phyloP scores from a whole-genome alignment of 2,113 vertebrate genomes.

The Nasalis larvatus region DNA sequence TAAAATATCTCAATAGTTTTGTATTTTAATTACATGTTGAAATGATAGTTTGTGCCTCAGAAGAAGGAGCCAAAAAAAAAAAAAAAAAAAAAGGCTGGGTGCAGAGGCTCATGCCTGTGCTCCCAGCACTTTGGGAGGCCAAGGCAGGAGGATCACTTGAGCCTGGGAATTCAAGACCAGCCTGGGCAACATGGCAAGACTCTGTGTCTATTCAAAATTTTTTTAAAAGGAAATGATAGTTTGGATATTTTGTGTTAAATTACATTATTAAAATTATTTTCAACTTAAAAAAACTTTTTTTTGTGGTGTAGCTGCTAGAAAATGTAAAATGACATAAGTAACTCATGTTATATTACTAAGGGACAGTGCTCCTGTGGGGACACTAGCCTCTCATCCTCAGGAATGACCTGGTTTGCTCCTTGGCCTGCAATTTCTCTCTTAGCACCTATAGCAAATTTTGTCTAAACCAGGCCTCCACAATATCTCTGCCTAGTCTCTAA shows the following conservation, averaged over 20 bases:
- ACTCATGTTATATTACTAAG: neutral
- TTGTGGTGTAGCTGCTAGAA: neutral
- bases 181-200: too few relatives aligned
- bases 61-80: too few relatives aligned
- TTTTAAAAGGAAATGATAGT: neutral
- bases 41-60: neutral
- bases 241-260: neutral
- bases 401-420: neutral
- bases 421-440: neutral
- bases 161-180: too few relatives aligned
- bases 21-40: neutral
- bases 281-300: neutral
- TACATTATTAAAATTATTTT: neutral
- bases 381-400: accelerated
- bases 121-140: too few relatives aligned
- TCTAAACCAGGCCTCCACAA: neutral
- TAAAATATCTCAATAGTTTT: neutral
- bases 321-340: neutral
- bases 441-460: neutral
- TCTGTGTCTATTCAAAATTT: too few relatives aligned
- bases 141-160: too few relatives aligned
- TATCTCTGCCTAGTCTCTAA: neutral
- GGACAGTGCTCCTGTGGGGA: neutral
- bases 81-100: too few relatives aligned
- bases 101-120: too few relatives aligned